Evolutionary conservation across 2,797 vertebrate genomes (phyloP), one percentile per base, ranked within the genome.

Genomic region (Cossypha niveicapilla): DNA sequence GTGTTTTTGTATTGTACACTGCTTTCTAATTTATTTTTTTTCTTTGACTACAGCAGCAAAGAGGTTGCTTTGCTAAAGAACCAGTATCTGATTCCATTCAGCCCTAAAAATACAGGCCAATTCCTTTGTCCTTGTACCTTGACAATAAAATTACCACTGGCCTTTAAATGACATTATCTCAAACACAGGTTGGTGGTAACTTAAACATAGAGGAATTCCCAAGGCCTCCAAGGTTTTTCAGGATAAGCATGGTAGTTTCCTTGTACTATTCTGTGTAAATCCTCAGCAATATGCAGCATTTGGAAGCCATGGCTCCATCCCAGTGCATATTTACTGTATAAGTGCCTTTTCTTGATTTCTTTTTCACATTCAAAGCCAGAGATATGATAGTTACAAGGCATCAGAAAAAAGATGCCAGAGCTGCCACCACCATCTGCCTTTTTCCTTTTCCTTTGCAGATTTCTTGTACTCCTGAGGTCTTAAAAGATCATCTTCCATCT

Each of bases 251-350:
- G 4, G 25, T 21, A 25, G 21, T 25, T 70, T 54, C 7, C 34
- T 70, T 44, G 9, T 42, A 62, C 35, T 1, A 0, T 13, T 51
- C 28, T 23, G 3, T 18, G 7, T 61, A 67, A 83, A 63, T 24
- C 30, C 39, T 73, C 22, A 30, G 27, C 18, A 74, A 27, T 18
- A 28, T 1, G 0, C 51, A 48, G 25, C 9, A 8, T 23, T 22
- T 42, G 35, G 9, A 34, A 86, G 8, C 17, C 17, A 14, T 1
- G 2, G 27, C 34, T 79, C 72, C 37, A 79, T 42, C 6, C 13
- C 9, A 4, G 8, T 0, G 3, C 28, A 11, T 7, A 5, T 7
- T 23, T 3, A 37, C 8, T 19, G 4, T 2, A 1, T 22, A 10
- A 19, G 1, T 24, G 35, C 9, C 47, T 74, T 30, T 27, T 14